phyloP scores from a whole-genome alignment of 1,140 invertebrate genomes.

The Drosophila elegans region DNA sequence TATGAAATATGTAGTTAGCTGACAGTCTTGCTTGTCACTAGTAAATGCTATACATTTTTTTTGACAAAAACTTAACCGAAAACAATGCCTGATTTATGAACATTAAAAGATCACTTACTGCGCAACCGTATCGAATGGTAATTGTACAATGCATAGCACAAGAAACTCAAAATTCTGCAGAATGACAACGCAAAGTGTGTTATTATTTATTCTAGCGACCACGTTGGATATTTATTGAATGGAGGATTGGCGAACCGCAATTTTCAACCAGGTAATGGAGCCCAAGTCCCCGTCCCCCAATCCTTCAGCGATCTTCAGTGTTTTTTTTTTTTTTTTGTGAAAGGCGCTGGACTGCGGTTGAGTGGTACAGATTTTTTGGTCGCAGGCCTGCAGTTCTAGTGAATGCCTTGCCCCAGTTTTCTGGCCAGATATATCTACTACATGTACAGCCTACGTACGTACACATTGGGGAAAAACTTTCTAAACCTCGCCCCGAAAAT shows the following conservation, averaged over 20 bases:
- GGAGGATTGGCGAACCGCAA: slow-evolving; percentile 5
- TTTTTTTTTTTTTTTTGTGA: slow-evolving; percentile 35
- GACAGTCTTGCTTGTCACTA: background rate
- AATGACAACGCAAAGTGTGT: slow-evolving; percentile 43
- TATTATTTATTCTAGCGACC: slow-evolving; percentile 51
- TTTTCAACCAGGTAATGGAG: slow-evolving; percentile 22
- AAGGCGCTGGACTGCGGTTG: slow-evolving; percentile 40
- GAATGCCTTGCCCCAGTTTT: slow-evolving; percentile 80
- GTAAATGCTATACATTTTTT: background rate
- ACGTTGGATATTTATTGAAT: slow-evolving; percentile 27
- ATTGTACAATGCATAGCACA: slow-evolving; percentile 8
- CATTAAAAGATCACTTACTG: slow-evolving; percentile 27
- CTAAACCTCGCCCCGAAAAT: slow-evolving; percentile 67
- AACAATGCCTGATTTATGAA: slow-evolving; percentile 33
- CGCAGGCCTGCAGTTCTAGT: slow-evolving; percentile 55
- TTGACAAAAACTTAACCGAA: background rate
- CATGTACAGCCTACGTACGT: slow-evolving; percentile 12
- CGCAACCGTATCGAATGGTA: slow-evolving; percentile 8
- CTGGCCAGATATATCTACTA: slow-evolving; percentile 2
- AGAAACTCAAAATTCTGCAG: slow-evolving; percentile 22
- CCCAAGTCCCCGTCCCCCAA: background rate
- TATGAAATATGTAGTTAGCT: background rate
- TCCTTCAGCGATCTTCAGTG: slow-evolving; percentile 12
- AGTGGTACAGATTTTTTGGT: slow-evolving; percentile 47
- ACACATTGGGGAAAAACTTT: slow-evolving; percentile 58